Conservation (phyloP, 2,888 invertebrate genomes). For the Hydrotaea cyrtoneurina region DNA sequence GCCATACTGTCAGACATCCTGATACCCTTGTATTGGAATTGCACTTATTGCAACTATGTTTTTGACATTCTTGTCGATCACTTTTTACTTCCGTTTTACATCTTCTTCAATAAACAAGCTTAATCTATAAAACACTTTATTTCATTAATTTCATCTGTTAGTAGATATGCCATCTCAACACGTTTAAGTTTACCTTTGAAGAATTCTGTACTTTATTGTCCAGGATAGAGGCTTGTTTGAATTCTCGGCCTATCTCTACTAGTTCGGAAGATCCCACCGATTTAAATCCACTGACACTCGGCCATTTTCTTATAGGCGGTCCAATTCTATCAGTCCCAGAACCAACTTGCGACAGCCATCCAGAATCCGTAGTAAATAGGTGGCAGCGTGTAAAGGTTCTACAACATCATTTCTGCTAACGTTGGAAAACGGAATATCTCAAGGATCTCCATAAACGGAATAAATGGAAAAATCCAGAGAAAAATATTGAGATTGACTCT, state of each 20-base stretch:
- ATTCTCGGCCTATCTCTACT: slow-evolving; percentile 22
- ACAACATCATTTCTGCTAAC: slow-evolving; percentile 40
- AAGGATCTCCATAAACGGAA: slow-evolving; percentile 29
- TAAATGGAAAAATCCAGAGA: slow-evolving; percentile 30
- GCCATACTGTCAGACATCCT: too few relatives aligned
- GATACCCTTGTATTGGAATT: too few relatives aligned
- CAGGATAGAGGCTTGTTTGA: slow-evolving; percentile 24
- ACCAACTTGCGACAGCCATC: background rate
- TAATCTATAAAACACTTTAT: too few relatives aligned
- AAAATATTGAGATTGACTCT: background rate
- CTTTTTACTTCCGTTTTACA: too few relatives aligned
- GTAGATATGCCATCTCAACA: too few relatives aligned
- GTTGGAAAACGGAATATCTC: slow-evolving; percentile 34
- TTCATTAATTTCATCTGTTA: too few relatives aligned
- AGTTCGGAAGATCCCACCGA: slow-evolving; percentile 18
- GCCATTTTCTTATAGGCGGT: slow-evolving; percentile 18
- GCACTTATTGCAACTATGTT: too few relatives aligned
- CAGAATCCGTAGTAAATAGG: background rate
- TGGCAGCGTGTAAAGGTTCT: slow-evolving; percentile 50
- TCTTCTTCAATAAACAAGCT: too few relatives aligned
- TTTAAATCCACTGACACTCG: slow-evolving; percentile 8
- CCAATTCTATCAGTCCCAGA: slow-evolving; percentile 18
- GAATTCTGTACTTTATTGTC: slow-evolving; percentile 23
- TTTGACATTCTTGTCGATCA: too few relatives aligned
- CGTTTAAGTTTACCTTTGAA: slow-evolving; percentile 25